Evolutionary conservation across 2,797 vertebrate genomes (phyloP).

Genomic region (Molossus alvarezi): DNA sequence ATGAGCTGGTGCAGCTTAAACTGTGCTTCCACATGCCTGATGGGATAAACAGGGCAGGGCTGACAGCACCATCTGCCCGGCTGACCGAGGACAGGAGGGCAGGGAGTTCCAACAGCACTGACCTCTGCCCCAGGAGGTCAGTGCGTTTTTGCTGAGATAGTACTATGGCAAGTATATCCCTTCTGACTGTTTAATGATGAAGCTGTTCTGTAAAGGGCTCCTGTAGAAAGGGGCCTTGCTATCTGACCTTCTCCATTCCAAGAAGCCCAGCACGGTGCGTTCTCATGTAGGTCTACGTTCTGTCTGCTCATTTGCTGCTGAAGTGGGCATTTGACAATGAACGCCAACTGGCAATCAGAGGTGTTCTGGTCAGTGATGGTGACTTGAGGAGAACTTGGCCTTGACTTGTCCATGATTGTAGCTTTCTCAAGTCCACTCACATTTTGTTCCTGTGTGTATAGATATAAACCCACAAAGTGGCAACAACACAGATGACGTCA

Average conservation of each 20-base stretch:
- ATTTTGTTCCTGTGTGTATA: background rate
- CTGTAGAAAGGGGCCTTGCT: background rate
- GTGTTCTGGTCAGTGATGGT: slow-evolving; percentile 8
- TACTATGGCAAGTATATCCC: slow-evolving; percentile 91
- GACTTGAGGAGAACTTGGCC: background rate
- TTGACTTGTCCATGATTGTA: fast-evolving
- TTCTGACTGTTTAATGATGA: slow-evolving; percentile 85
- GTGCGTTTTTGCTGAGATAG: slow-evolving; percentile 91
- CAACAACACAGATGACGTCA: fast-evolving
- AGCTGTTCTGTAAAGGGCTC: slow-evolving; percentile 51
- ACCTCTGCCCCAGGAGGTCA: slow-evolving; percentile 91
- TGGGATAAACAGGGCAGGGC: slow-evolving; percentile 93
- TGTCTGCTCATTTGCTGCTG: slow-evolving; percentile 62
- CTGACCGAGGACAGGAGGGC: slow-evolving; percentile 91
- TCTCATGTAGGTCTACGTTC: background rate
- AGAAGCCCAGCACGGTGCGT: fast-evolving
- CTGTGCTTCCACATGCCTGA: slow-evolving; percentile 94
- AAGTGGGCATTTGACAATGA: slow-evolving; percentile 57
- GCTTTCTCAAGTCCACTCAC: fast-evolving
- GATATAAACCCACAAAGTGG: too few relatives aligned
- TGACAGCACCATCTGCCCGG: slow-evolving; percentile 96
- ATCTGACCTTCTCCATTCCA: slow-evolving; percentile 14
- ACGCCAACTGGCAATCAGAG: background rate
- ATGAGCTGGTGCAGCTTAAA: slow-evolving; percentile 93
- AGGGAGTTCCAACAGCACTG: slow-evolving; percentile 84